Percentiles rank a stretch among this genome's conserved stretches.
Evolutionary conservation across 2,797 vertebrate species (phyloP).

Genomic region (Luscinia luscinia): DNA sequence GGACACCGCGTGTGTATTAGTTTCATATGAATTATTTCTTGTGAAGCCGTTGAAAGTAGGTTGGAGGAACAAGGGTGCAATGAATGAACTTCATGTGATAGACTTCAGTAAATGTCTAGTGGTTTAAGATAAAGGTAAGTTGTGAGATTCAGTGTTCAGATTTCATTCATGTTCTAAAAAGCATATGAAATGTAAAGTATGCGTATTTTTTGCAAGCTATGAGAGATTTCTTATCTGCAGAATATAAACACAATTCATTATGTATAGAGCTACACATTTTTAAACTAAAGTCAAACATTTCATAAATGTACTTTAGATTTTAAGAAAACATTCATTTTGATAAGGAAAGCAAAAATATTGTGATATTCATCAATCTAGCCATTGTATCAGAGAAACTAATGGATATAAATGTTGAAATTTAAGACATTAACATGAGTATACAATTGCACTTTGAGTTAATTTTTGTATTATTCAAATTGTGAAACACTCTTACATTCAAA

Average conservation of each 20-base stretch:
- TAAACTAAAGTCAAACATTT: neutral
- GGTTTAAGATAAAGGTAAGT: conserved; percentile 49
- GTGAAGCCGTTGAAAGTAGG: conserved; percentile 76
- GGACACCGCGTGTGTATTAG: conserved; percentile 87
- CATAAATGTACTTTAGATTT: neutral
- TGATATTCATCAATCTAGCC: neutral
- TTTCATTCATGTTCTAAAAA: conserved; percentile 23
- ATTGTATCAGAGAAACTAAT: neutral
- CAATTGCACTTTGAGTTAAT: neutral
- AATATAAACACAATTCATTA: neutral
- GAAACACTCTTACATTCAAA: neutral
- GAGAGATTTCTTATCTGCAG: neutral
- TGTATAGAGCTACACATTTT: neutral
- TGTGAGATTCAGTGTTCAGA: neutral
- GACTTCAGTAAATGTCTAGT: conserved; percentile 63
- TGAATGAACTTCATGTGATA: conserved; percentile 64
- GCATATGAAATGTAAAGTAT: neutral
- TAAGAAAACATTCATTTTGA: neutral
- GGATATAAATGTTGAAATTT: neutral
- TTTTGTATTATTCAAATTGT: neutral
- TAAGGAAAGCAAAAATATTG: neutral
- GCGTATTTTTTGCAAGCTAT: neutral
- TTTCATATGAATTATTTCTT: conserved; percentile 93
- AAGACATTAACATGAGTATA: neutral
- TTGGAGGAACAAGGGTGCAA: conserved; percentile 58